Evolutionary conservation across 2,113 vertebrate species (phyloP).

Genomic region (Orthonyx spaldingii): DNA sequence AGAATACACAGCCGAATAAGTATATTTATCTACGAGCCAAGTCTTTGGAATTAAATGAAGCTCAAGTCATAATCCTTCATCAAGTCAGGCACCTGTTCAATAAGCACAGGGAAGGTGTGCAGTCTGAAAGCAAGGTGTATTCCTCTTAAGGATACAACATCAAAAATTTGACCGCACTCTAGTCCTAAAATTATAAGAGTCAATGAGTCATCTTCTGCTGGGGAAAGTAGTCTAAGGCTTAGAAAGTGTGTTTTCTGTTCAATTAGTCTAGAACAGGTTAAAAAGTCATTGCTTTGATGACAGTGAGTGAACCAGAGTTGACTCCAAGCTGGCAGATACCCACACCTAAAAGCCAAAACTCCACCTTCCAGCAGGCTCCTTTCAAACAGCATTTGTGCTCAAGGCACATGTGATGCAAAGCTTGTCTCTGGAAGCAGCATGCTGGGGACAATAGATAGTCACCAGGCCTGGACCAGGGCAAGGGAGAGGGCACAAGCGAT

Average conservation of each 20-base stretch:
- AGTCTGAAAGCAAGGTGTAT: neutral
- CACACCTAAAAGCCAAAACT: neutral
- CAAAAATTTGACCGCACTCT: neutral
- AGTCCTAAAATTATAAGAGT: neutral
- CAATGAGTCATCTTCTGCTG: neutral
- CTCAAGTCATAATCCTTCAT: neutral
- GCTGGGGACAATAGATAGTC: neutral
- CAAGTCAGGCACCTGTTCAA: neutral
- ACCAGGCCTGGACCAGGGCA: rapidly evolving
- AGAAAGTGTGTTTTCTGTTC: neutral
- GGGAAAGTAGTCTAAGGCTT: neutral
- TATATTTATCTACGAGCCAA: neutral
- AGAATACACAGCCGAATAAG: neutral
- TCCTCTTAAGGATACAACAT: neutral
- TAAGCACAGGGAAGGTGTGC: rapidly evolving
- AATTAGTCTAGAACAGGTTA: neutral
- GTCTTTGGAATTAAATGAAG: neutral
- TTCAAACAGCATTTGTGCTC: neutral
- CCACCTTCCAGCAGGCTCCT: neutral
- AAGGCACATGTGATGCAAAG: neutral
- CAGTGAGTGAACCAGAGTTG: neutral
- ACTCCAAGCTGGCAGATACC: neutral
- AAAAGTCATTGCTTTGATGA: neutral
- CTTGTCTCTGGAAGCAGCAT: neutral
- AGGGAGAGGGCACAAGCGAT: rapidly evolving